Percentiles rank a stretch among this genome's conserved stretches.
Evolutionary conservation across 2,797 vertebrate species (phyloP).

Genomic region (Neomorphus geoffroyi): DNA sequence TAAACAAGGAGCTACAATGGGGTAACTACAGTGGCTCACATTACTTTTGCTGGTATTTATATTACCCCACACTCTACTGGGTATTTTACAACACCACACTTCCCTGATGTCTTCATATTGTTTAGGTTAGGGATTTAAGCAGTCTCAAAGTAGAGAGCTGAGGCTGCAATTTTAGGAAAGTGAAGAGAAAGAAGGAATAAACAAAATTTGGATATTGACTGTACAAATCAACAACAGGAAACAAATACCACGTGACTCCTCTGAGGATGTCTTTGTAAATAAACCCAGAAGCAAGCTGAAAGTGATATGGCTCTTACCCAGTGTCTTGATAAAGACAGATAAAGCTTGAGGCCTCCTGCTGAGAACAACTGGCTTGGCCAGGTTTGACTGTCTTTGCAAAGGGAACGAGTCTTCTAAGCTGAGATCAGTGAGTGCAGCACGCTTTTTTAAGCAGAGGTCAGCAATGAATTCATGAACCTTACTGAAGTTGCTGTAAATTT

Average conservation of each 20-base stretch:
- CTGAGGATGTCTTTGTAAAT: neutral
- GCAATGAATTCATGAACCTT: neutral
- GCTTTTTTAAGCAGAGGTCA: neutral
- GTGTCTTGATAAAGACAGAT: neutral
- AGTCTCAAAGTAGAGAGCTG: neutral
- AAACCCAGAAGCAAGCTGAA: neutral
- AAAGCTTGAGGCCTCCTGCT: neutral
- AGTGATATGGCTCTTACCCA: neutral
- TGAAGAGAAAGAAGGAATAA: neutral
- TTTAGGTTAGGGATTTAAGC: neutral
- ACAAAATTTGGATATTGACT: neutral
- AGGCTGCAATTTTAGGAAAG: neutral
- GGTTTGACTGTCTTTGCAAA: neutral
- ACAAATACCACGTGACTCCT: neutral
- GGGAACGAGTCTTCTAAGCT: neutral
- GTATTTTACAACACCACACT: neutral
- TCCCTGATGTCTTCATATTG: neutral
- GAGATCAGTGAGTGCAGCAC: neutral
- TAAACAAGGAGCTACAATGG: neutral
- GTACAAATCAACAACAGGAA: neutral
- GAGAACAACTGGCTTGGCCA: neutral
- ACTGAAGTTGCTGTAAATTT: neutral
- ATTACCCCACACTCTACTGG: neutral
- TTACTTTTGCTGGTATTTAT: neutral
- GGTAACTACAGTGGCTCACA: neutral